A percentile compares a stretch with the other conserved stretches of the same genome.
These are phyloP conservation scores for Trochalopteron elliotii DNA, from an alignment of 2,113 vertebrate species.

Conservation along the genomic window DNA sequence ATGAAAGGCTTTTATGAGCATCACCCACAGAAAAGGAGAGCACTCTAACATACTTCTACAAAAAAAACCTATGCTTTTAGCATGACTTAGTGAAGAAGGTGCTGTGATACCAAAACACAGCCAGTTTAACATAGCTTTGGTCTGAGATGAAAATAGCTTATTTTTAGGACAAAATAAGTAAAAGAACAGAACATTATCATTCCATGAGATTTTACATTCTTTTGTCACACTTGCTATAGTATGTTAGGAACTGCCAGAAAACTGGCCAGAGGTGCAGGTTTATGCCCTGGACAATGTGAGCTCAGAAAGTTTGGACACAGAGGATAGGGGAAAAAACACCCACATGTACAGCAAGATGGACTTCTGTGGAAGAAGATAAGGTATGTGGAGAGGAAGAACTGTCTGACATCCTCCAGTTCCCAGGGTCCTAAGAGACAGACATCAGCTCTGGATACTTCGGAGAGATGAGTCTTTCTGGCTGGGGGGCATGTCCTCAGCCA, in stretches of 20 bases:
- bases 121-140: neutral
- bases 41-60: neutral
- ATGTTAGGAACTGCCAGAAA: neutral
- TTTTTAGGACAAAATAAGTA: neutral
- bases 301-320: neutral
- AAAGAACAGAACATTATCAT: neutral
- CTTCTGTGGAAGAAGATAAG: neutral
- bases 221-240: neutral
- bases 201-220: neutral
- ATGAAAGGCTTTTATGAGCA: neutral
- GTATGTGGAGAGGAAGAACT: neutral
- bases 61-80: neutral
- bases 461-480: neutral
- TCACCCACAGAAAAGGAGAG: neutral
- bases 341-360: neutral
- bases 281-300: neutral
- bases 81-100: neutral
- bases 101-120: neutral
- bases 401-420: neutral
- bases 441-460: neutral
- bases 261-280: neutral
- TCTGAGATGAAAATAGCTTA: neutral
- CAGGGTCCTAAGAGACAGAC: neutral
- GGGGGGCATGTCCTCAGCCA: neutral
- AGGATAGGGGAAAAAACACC: rapidly evolving